Percentiles rank a stretch among this genome's conserved stretches.
Conservation (phyloP, 1,140 invertebrate genomes). For the Bradynema listronoti region DNA sequence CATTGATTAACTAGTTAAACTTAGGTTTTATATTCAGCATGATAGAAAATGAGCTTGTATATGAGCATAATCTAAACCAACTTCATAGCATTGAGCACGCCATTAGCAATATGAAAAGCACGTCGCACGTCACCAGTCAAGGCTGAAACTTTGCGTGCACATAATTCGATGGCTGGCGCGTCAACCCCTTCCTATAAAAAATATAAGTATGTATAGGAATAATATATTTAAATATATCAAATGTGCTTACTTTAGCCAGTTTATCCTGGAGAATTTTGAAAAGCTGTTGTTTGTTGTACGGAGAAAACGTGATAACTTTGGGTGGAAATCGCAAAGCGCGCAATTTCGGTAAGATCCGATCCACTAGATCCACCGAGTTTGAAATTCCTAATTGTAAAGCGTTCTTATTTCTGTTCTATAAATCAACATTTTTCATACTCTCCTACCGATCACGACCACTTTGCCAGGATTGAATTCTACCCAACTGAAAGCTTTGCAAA, state of each 20-base stretch:
- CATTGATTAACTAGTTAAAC: constrained; percentile 63
- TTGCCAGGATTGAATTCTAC: constrained; percentile 68
- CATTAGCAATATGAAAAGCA: constrained; percentile 77
- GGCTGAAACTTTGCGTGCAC: constrained; percentile 87
- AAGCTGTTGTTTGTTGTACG: constrained; percentile 85
- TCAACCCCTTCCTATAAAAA: constrained; percentile 40
- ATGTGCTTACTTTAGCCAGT: constrained; percentile 62
- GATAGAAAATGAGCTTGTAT: constrained; percentile 71
- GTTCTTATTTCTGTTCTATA: constrained; percentile 2
- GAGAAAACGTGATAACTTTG: constrained; percentile 76
- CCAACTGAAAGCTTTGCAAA: constrained; percentile 91
- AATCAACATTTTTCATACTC: constrained; percentile 8
- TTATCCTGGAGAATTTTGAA: constrained; percentile 74
- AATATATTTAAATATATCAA: background rate
- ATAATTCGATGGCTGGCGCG: constrained; percentile 72
- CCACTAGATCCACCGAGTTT: constrained; percentile 86
- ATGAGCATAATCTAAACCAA: too few species aligned
- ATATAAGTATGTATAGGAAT: background rate
- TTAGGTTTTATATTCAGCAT: too few species aligned
- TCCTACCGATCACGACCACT: constrained; percentile 73
- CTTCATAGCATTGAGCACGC: constrained; percentile 15
- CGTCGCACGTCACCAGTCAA: constrained; percentile 84
- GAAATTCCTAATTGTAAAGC: constrained; percentile 65
- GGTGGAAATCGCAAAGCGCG: constrained; percentile 63
- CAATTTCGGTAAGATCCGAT: constrained; percentile 77